Evolutionary conservation across 2,888 invertebrate genomes (phyloP), one percentile per base, ranked within the genome.

Genomic region (Elmis aenea): DNA sequence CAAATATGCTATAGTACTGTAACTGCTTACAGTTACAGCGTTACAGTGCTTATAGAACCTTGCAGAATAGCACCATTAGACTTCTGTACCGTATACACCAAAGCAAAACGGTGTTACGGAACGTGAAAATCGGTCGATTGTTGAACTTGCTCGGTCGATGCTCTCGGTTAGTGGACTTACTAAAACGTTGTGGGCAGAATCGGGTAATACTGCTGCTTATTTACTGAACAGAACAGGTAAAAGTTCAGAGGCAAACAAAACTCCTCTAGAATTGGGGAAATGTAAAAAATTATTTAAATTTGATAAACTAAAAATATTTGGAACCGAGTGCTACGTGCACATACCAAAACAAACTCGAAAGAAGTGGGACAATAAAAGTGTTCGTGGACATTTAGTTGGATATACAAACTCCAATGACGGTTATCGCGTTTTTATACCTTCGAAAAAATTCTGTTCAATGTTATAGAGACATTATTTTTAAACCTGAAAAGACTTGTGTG

Each of bases 301-400:
- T 20, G 26, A 26, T 2, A 41, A 51, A 23, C 25, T 48, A 11
- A 13, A 35, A 18, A 38, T 49, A 15, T 54, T 52, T 26, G 51
- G 52, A 1, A 45, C 48, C 2, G 40, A 46, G 4, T 46, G 43
- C n/a, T 52, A 33, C 29, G 50, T 36, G 2, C 42, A 50, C 28
- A 36, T 51, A 2, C 48, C 53, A 4, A 53, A 53, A n/a, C 36
- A 49, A 25, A 22, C 9, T 5, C 18, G 45, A 15, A 22, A 26
- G 26, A 47, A 47, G 16, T 37, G 36, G 38, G 37, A 45, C 13
- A 35, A 26, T 18, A 47, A 47, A 26, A 33, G 34, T 22, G 10
- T 31, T 5, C 10, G 10, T 8, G 47, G 35, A n/a, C 5, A n/a
- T 1, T 34, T 45, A 8, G 45, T 45, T 9, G 44, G 45, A 3